These are phyloP conservation scores for Cottoperca gobio DNA, from an alignment of 2,797 vertebrate species.

Conservation along the genomic window DNA sequence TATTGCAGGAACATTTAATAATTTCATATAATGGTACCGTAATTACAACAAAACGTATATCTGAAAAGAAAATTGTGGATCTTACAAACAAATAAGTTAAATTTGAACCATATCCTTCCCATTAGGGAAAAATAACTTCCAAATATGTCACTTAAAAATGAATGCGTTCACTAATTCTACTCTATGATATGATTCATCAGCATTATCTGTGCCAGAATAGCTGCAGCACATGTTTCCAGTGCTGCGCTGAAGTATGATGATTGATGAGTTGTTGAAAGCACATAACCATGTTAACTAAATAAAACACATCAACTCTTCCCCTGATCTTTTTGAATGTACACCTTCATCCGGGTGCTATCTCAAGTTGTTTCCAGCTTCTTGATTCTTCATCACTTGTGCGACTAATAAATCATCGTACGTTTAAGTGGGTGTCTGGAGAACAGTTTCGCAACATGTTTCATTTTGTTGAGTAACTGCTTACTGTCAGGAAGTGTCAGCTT, in stretches of 20 bases:
- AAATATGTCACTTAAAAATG: background rate
- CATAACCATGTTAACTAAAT: background rate
- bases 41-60: background rate
- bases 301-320: background rate
- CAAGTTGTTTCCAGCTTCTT: background rate
- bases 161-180: background rate
- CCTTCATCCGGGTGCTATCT: background rate
- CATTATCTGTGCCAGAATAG: background rate
- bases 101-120: background rate
- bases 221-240: background rate
- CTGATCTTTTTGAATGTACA: too few relatives aligned
- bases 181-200: background rate
- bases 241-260: background rate
- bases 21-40: background rate
- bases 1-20: background rate
- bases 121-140: background rate
- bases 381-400: too few relatives aligned
- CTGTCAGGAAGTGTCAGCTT: background rate
- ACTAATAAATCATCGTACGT: too few relatives aligned
- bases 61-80: background rate
- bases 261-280: background rate
- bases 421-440: background rate
- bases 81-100: background rate
- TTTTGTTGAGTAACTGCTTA: background rate
- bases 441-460: background rate